Conservation (phyloP, 2,888 invertebrate species). For the Sympetrum striolatum region DNA sequence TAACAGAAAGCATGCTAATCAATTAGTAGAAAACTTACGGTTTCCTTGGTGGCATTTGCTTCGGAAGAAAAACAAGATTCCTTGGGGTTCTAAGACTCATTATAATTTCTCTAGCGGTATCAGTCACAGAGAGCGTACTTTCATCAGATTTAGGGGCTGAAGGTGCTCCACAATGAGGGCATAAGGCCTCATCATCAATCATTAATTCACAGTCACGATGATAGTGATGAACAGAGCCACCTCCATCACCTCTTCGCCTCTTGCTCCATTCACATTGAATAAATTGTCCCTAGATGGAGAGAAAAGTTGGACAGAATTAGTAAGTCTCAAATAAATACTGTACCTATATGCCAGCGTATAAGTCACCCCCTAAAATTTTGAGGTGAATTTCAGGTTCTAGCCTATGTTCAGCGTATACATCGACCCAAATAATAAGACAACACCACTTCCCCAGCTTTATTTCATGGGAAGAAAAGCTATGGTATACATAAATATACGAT, state of each 20-base stretch:
- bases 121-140: background rate
- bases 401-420: too few relatives aligned
- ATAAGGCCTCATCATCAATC: slow-evolving; percentile 61
- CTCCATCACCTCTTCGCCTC: slow-evolving; percentile 45
- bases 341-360: too few relatives aligned
- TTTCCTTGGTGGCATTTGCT: slow-evolving; percentile 60
- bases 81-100: slow-evolving; percentile 70
- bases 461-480: too few relatives aligned
- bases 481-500: too few relatives aligned
- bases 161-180: slow-evolving; percentile 77
- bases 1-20: background rate
- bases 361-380: too few relatives aligned
- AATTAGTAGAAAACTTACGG: slow-evolving; percentile 52
- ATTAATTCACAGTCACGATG: slow-evolving; percentile 80
- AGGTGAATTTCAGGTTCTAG: too few relatives aligned
- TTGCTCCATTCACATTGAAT: slow-evolving; percentile 69
- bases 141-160: slow-evolving; percentile 54
- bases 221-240: slow-evolving; percentile 75
- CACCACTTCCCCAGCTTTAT: too few relatives aligned
- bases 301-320: background rate
- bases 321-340: background rate
- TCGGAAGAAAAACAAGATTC: slow-evolving; percentile 69
- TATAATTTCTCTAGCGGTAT: slow-evolving; percentile 60
- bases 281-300: slow-evolving; percentile 74
- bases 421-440: too few relatives aligned